Evolutionary conservation across 2,797 vertebrate genomes (phyloP).

Genomic region (Trematocara caparti): DNA sequence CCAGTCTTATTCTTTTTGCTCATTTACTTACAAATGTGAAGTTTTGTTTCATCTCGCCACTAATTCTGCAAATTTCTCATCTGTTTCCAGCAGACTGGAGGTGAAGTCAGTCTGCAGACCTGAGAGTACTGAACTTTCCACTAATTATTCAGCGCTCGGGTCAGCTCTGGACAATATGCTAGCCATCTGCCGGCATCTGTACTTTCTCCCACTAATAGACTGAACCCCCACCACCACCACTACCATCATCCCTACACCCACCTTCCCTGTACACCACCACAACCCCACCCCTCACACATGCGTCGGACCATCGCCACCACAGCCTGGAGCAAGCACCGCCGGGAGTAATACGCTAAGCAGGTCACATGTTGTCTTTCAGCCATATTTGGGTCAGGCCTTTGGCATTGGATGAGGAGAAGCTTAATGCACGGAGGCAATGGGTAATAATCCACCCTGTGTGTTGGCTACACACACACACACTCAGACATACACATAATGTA

Average conservation of each 20-base stretch:
- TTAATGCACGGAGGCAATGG: slow-evolving; percentile 82
- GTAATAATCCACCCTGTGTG: slow-evolving; percentile 53
- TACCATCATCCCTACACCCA: slow-evolving; percentile 1
- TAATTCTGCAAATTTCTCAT: background rate
- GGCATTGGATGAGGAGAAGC: slow-evolving; percentile 79
- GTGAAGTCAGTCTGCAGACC: slow-evolving; percentile 72
- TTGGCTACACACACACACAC: slow-evolving; percentile 7
- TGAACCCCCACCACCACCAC: background rate
- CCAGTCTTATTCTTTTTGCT: background rate
- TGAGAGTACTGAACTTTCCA: slow-evolving; percentile 88
- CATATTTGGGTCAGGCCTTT: slow-evolving; percentile 97
- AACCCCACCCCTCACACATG: background rate
- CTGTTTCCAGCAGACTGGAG: background rate
- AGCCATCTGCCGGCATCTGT: slow-evolving; percentile 96
- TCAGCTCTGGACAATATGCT: slow-evolving; percentile 96
- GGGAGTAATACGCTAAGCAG: slow-evolving; percentile 81
- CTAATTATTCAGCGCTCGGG: slow-evolving; percentile 85
- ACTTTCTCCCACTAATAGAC: slow-evolving; percentile 88
- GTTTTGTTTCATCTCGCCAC: background rate
- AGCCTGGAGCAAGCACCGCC: slow-evolving; percentile 48
- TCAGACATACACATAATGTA: slow-evolving; percentile 1
- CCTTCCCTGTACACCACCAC: slow-evolving; percentile 7
- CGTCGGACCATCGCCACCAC: slow-evolving; percentile 42
- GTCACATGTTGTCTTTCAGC: slow-evolving; percentile 98
- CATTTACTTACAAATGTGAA: background rate